Conservation (phyloP, 2,888 invertebrate genomes). For the Tiphia femorata region DNA sequence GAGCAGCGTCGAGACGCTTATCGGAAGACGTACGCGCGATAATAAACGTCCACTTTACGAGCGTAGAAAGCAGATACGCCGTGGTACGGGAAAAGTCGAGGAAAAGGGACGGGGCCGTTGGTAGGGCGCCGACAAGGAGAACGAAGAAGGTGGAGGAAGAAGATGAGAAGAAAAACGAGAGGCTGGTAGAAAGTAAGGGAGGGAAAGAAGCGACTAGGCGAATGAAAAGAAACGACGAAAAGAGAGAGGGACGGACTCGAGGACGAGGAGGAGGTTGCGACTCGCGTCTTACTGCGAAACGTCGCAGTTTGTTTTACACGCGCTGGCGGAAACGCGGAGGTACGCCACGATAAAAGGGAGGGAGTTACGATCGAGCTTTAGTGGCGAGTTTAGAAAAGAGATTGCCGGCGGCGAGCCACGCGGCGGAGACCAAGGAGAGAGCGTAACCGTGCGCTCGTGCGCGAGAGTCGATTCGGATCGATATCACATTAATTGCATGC, state of each 20-base stretch:
- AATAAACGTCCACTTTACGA: slow-evolving; percentile 59
- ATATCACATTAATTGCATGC: slow-evolving; percentile 59
- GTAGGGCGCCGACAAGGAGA: slow-evolving; percentile 11
- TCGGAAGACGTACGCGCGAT: slow-evolving; percentile 51
- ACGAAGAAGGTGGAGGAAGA: slow-evolving; percentile 3
- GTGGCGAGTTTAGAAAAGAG: slow-evolving; percentile 32
- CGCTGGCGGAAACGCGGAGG: slow-evolving; percentile 51
- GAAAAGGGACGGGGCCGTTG: slow-evolving; percentile 17
- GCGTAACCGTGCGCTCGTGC: slow-evolving; percentile 16
- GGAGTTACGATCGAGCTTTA: slow-evolving; percentile 47
- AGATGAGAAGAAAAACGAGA: neutral
- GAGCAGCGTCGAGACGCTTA: slow-evolving; percentile 32
- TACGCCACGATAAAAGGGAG: slow-evolving; percentile 56
- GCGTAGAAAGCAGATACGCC: slow-evolving; percentile 42
- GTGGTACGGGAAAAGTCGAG: slow-evolving; percentile 15
- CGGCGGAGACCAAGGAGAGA: neutral
- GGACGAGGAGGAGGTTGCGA: slow-evolving; percentile 5
- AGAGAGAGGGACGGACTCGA: no score
- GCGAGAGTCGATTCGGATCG: slow-evolving; percentile 47
- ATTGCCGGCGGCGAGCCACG: slow-evolving; percentile 27
- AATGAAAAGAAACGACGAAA: no score
- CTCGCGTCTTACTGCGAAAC: slow-evolving; percentile 21
- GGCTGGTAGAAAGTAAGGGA: no score
- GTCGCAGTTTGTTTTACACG: slow-evolving; percentile 50
- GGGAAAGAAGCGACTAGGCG: no score